Evolutionary conservation across 2,888 invertebrate species (phyloP), one percentile per base, ranked within the genome.

Genomic region (Plagodis pulveraria): DNA sequence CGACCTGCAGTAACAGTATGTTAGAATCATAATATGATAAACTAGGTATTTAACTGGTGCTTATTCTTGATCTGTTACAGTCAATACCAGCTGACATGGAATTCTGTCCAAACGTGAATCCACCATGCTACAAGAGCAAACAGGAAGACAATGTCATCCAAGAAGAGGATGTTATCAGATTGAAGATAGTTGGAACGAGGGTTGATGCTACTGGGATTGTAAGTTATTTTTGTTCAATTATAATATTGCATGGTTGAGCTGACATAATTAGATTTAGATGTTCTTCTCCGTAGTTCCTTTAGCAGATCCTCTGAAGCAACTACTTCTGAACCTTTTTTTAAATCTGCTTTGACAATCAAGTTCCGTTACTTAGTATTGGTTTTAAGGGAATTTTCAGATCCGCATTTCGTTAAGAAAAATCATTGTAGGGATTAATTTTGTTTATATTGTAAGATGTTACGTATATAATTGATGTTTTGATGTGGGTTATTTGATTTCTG

Each of bases 71-170:
- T 72, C 64, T 67, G 88, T 56, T 75, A 5, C 87, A 98, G 98
- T 99, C 99, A 4, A 99, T 99, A 74, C 99, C 99, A 52, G 97
- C 98, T 12, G 99, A 99, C 85, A 99, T 99, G 98, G 98, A 99
- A 83, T 99, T 99, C 89, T 99, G 99, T 86, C 99, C 99, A 0
- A 98, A 98, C 84, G 97, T 98, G 38, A 98, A 97, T 85, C 99
- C 99, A 11, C 98, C 99, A 0, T 99, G 99, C 84, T 99, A 99
- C 85, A 99, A 99, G 91, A 98, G 98, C 22, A 98, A 98, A 92
- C 98, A 99, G 88, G 99, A 99, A 94, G 99, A 99, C 88, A 96
- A 98, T 60, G 98, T 99, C 6, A 99, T 99, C 75, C 98, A 98
- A 80, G 97, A 98, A 62, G 99, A 99, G 87, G 99, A 99, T 89